Conservation (phyloP, 2,113 vertebrate species). For the Picathartes gymnocephalus region DNA sequence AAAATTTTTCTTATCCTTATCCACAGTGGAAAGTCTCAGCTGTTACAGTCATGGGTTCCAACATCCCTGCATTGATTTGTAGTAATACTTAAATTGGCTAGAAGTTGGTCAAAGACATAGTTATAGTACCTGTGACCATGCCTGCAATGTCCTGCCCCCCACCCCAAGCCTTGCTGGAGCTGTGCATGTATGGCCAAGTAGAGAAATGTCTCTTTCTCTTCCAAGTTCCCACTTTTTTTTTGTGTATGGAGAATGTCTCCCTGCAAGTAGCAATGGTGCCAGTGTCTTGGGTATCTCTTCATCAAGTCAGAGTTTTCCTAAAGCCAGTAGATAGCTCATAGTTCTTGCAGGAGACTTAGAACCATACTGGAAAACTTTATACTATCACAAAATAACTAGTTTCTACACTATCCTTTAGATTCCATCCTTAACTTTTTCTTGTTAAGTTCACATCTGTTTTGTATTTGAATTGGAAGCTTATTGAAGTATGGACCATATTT, state of each 20-base stretch:
- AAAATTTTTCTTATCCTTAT: no score
- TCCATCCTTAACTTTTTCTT: no score
- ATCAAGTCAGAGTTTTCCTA: not conserved
- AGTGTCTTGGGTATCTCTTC: not conserved
- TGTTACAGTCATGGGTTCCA: not conserved
- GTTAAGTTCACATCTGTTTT: not conserved
- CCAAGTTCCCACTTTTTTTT: not conserved
- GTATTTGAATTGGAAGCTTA: not conserved
- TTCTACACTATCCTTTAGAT: no score
- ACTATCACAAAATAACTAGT: no score
- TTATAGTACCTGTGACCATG: not conserved
- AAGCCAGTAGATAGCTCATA: not conserved
- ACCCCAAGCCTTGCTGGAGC: not conserved
- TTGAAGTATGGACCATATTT: not conserved
- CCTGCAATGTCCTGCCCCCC: not conserved
- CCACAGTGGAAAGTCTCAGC: not conserved
- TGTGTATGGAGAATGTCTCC: not conserved
- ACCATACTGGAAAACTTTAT: no score
- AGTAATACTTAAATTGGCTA: not conserved
- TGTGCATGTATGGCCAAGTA: not conserved
- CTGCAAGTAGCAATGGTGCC: rapidly evolving
- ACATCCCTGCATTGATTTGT: not conserved
- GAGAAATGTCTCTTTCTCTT: not conserved
- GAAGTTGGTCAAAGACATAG: not conserved
- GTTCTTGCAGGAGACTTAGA: no score